Conservation (phyloP, 2,888 invertebrate species). For the Metacarcinus magister region DNA sequence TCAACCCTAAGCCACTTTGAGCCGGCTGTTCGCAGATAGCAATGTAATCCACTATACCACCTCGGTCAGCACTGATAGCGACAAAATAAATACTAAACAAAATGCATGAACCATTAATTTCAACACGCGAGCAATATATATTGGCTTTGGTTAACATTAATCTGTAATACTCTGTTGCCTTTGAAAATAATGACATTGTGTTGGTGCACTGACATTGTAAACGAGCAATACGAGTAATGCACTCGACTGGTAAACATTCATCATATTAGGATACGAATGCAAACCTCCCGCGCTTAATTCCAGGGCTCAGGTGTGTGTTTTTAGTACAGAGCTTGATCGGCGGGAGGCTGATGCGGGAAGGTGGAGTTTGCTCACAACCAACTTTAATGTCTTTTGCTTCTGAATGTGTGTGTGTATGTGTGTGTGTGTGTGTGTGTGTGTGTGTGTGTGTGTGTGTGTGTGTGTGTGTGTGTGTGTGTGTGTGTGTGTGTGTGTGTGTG, state of each 20-base stretch:
- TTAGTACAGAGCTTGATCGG: not conserved
- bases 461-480: conserved; percentile 39
- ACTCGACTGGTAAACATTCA: not conserved
- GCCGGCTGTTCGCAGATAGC: not conserved
- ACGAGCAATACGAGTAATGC: not conserved
- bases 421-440: not conserved
- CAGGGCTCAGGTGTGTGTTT: not conserved
- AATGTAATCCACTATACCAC: not conserved
- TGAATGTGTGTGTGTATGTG: not conserved
- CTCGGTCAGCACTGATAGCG: not conserved
- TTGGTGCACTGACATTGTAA: not conserved
- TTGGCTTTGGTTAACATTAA: conserved; percentile 28
- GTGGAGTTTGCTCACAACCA: not conserved
- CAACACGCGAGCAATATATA: not conserved
- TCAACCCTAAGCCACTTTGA: not conserved
- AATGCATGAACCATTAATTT: not conserved
- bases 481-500: conserved; percentile 33
- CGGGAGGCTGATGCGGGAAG: not conserved
- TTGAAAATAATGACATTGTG: not conserved
- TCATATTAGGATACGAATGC: not conserved
- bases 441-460: conserved; percentile 39
- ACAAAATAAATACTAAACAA: conserved; percentile 2
- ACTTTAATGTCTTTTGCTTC: not conserved
- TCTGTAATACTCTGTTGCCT: not conserved
- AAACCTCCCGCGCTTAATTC: not conserved